Evolutionary conservation across 2,797 vertebrate genomes (phyloP).

Genomic region (Coluber constrictor): DNA sequence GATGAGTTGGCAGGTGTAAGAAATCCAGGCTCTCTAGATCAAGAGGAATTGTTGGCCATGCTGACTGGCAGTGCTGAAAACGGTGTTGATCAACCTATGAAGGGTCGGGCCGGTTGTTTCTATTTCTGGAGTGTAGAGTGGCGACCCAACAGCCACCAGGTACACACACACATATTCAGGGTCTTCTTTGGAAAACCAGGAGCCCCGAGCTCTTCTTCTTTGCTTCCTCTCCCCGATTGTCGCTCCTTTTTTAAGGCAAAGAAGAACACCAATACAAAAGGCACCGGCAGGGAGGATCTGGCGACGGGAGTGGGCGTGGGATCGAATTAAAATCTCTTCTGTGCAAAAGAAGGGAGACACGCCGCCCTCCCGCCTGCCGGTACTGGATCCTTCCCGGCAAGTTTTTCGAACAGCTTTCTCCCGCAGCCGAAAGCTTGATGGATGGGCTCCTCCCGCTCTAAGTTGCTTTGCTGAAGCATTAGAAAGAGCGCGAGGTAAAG

Average conservation of each 20-base stretch:
- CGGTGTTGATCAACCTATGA: neutral
- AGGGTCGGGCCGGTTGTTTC: neutral
- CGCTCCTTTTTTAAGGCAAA: conserved; percentile 64
- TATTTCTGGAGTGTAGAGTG: neutral
- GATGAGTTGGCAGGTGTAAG: neutral
- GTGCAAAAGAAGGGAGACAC: neutral
- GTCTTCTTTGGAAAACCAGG: conserved; percentile 69
- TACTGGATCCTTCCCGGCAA: conserved; percentile 61
- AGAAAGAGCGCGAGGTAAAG: conserved; percentile 76
- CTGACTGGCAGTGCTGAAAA: neutral
- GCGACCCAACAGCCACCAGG: neutral
- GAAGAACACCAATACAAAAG: conserved; percentile 57
- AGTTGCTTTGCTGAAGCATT: conserved; percentile 67
- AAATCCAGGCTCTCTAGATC: neutral
- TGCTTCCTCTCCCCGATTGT: conserved; percentile 59
- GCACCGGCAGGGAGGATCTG: conserved; percentile 24
- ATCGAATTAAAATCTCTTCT: neutral
- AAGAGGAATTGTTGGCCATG: neutral
- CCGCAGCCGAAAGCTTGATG: conserved; percentile 78
- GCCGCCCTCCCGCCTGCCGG: conserved; percentile 5
- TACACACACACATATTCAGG: neutral
- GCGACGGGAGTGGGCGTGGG: neutral
- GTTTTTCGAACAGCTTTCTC: conserved; percentile 85
- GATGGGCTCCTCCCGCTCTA: conserved; percentile 73
- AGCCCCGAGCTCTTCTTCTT: conserved; percentile 55